Conservation (phyloP, 2,797 vertebrate genomes). For the Crocodylus rhombifer region DNA sequence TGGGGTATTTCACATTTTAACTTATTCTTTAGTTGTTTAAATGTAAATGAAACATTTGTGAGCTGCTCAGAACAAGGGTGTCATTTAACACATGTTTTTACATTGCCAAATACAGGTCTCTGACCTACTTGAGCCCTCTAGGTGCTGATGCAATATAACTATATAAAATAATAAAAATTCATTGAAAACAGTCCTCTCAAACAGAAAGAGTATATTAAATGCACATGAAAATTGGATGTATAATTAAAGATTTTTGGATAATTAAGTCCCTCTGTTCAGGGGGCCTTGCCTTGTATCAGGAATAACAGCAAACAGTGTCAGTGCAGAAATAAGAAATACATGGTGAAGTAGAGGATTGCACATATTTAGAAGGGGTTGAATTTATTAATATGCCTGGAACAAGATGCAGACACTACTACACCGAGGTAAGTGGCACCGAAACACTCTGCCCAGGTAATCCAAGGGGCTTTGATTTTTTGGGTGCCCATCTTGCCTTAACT, state of each 20-base stretch:
- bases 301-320: neutral
- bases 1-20: conserved; percentile 57
- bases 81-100: neutral
- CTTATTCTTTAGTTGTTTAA: conserved; percentile 61
- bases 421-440: neutral
- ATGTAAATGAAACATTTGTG: conserved; percentile 60
- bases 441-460: neutral
- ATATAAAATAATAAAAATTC: conserved; percentile 25
- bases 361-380: neutral
- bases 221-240: neutral
- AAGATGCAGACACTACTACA: neutral
- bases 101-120: neutral
- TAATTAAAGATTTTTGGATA: neutral
- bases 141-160: neutral
- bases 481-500: neutral
- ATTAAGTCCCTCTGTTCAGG: neutral
- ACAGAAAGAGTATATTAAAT: neutral
- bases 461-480: neutral
- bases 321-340: fast-evolving
- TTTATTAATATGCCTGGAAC: neutral
- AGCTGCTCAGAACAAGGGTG: conserved; percentile 46
- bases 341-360: neutral
- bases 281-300: fast-evolving
- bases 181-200: neutral
- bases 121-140: neutral